Evolutionary conservation across 2,888 invertebrate genomes (phyloP).

Genomic region (Eueremaeus valkanovi): DNA sequence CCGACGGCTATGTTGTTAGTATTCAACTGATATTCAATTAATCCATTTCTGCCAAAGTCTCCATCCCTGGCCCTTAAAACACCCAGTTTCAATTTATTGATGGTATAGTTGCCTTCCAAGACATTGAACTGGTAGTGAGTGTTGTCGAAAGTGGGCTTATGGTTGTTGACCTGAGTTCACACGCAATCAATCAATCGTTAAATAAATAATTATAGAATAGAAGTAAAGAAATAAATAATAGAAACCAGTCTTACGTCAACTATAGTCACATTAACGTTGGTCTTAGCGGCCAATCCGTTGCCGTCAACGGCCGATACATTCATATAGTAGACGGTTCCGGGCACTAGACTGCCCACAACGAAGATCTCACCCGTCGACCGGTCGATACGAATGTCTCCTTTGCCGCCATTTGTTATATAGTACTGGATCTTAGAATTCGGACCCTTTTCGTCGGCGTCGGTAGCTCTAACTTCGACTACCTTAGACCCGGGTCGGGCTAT

Average conservation of each 20-base stretch:
- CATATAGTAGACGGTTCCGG: conserved; percentile 53
- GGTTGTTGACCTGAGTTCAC: conserved; percentile 61
- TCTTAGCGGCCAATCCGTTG: conserved; percentile 65
- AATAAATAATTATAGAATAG: neutral
- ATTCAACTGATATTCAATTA: conserved; percentile 67
- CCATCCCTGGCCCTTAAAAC: conserved; percentile 71
- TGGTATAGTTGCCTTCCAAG: conserved; percentile 70
- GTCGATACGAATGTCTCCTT: conserved; percentile 49
- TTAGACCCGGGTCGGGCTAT: conserved; percentile 50
- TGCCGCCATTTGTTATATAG: conserved; percentile 47
- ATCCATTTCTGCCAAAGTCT: conserved; percentile 74
- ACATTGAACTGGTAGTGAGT: conserved; percentile 78
- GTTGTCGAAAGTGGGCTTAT: conserved; percentile 74
- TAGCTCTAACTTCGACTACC: conserved; percentile 60
- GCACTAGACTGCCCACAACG: conserved; percentile 47
- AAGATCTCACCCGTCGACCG: conserved; percentile 49
- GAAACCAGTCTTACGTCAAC: conserved; percentile 53
- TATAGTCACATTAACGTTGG: conserved; percentile 67
- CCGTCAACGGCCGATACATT: conserved; percentile 72
- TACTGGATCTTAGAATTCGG: conserved; percentile 48
- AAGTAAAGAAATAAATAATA: no score
- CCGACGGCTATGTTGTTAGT: conserved; percentile 44
- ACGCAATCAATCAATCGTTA: neutral
- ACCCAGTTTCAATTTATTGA: conserved; percentile 63
- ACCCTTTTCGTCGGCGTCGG: conserved; percentile 50